A percentile compares a stretch with the other conserved stretches of the same genome.
Conservation (phyloP, 2,888 invertebrate genomes). For the Pristionchus maxplancki region DNA sequence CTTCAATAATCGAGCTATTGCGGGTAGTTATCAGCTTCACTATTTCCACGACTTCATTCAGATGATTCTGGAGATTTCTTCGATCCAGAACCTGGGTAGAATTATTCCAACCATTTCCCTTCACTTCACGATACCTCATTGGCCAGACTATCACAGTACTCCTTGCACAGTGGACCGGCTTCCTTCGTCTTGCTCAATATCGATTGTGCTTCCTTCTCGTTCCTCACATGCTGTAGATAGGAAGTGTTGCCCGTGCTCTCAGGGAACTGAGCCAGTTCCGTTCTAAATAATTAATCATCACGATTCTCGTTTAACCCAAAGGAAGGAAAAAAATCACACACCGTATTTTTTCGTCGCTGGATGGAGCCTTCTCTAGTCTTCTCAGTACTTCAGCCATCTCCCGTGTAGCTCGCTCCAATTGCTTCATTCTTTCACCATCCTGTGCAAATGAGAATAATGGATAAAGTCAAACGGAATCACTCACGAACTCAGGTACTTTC, state of each 20-base stretch:
- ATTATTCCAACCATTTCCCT: not conserved
- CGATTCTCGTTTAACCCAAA: too few relatives aligned
- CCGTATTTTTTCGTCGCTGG: conserved; percentile 72
- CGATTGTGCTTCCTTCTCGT: conserved; percentile 59
- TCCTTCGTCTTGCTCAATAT: conserved; percentile 54
- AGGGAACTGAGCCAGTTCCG: conserved; percentile 61
- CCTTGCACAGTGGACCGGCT: conserved; percentile 40
- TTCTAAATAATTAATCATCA: conserved; percentile 53
- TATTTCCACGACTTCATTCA: conserved; percentile 60
- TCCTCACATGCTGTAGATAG: conserved; percentile 51
- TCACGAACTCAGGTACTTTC: conserved; percentile 21
- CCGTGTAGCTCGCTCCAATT: conserved; percentile 55
- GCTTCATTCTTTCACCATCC: conserved; percentile 41
- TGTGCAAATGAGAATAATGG: not conserved
- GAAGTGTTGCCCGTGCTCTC: conserved; percentile 64
- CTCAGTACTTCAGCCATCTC: conserved; percentile 64
- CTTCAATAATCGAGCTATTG: conserved; percentile 1
- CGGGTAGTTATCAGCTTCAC: conserved; percentile 51
- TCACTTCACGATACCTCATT: conserved; percentile 24
- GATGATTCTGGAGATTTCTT: conserved; percentile 57
- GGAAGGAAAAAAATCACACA: not conserved
- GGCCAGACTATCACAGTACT: conserved; percentile 49
- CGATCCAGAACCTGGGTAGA: conserved; percentile 57
- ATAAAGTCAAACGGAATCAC: not conserved
- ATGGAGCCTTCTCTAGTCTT: conserved; percentile 70